Percentiles rank a stretch among this genome's conserved stretches.
phyloP scores from a whole-genome alignment of 2,113 vertebrate genomes.

The Saguinus imperator region DNA sequence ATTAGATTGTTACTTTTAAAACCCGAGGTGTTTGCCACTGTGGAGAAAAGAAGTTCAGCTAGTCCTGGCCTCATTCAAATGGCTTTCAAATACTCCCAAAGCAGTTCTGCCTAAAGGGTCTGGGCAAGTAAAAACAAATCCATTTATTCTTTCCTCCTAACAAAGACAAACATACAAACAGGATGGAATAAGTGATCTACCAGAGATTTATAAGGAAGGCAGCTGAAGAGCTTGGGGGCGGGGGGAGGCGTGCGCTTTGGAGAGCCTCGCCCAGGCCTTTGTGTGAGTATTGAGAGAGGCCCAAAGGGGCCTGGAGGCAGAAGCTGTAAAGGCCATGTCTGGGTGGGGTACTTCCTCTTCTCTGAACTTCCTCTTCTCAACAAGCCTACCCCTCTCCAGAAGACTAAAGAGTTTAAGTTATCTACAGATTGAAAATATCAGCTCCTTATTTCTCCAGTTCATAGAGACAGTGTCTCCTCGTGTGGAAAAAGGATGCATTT shows the following conservation, averaged over 20 bases:
- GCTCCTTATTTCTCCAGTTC: neutral
- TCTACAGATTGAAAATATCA: neutral
- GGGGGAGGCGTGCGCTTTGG: accelerated
- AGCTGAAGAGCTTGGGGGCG: neutral
- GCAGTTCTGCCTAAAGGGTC: neutral
- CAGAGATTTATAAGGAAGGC: neutral
- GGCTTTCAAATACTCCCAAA: neutral
- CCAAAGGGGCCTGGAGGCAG: neutral
- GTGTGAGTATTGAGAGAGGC: neutral
- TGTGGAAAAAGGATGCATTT: neutral
- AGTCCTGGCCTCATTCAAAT: neutral
- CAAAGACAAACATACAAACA: neutral
- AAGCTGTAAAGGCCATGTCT: neutral
- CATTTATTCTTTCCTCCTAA: neutral
- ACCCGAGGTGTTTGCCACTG: neutral
- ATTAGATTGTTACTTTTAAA: neutral
- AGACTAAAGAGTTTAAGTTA: neutral
- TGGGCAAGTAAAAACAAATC: neutral
- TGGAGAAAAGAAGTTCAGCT: neutral
- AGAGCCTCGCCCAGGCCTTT: too few species aligned
- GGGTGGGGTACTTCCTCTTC: neutral
- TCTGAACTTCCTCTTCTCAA: too few species aligned
- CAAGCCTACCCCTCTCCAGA: neutral
- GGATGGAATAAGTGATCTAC: neutral
- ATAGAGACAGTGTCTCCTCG: accelerated